Base-by-base conservation (phyloP, 1,140 invertebrate genomes). In the Dufourea novaeangliae region DNA sequence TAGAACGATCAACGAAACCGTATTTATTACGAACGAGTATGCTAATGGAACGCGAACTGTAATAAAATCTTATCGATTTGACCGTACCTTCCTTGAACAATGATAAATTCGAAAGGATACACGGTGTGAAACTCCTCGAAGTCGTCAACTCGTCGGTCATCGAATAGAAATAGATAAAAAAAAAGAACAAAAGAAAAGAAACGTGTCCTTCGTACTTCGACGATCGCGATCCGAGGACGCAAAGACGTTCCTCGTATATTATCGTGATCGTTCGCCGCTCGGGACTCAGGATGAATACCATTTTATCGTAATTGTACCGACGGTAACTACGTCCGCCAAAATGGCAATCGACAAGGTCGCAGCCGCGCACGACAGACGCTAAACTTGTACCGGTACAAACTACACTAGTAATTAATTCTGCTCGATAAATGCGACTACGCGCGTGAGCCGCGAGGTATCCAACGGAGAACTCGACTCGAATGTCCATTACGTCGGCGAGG, bases 11-110 rank as follows among this genome's bases (percentile, higher is more conserved):
- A 46, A 39, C 72, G 72, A 63, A 54, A n/a, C 20, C 39, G 39
- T 67, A 66, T 74, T 56, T 67, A 74, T 64, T 44, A 64, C 72
- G 62, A 72, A 72, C 69, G 69, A 72, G 17, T 61, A 71, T 22
- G 67, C 34, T 29, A 56, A 69, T 39, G 27, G n/a, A 71, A 71
- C 25, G 39, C 57, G 46, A 56, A 67, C 66, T 41, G n/a, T n/a
- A 59, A 75, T 54, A 41, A 12, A 20, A 34, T 62, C n/a, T 1
- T 39, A 62, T 62, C 34, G 59, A 62, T 39, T 7, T 25, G 3
- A 37, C 22, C 32, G n/a, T 57, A n/a, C 11, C 46, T 34, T 39
- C 32, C 57, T 29, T 63, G 50, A 67, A 27, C 52, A 46, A 22
- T 52, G 17, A n/a, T 20, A 4, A 29, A 29, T n/a, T 20, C 20